Conservation (phyloP, 2,797 vertebrate genomes). For the Enteromius treurensis region DNA sequence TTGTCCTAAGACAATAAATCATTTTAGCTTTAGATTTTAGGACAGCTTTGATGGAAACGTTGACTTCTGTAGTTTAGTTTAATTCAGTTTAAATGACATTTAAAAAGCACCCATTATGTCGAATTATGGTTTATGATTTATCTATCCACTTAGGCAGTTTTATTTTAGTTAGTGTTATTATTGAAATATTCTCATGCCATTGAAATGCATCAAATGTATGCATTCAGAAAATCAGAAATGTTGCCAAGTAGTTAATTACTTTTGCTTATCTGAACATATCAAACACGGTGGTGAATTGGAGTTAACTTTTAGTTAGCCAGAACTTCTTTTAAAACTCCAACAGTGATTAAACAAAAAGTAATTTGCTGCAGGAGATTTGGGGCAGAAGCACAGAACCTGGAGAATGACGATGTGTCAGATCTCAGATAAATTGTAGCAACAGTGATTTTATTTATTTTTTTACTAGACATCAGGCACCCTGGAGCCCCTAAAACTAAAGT, state of each 20-base stretch:
- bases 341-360: not conserved
- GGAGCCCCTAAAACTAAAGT: not conserved
- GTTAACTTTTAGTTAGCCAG: not conserved
- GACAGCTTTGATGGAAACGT: no score
- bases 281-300: not conserved
- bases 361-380: slow-evolving; percentile 4
- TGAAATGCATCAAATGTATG: not conserved
- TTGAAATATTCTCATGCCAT: not conserved
- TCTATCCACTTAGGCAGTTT: no score
- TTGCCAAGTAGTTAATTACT: no score
- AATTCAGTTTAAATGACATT: not conserved
- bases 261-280: not conserved
- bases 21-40: no score
- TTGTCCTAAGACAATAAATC: no score
- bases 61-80: no score
- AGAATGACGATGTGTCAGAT: not conserved
- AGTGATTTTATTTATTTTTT: not conserved
- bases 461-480: slow-evolving; percentile 2
- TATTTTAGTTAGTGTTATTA: no score
- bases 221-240: not conserved
- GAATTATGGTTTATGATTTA: not conserved
- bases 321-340: not conserved
- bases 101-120: not conserved
- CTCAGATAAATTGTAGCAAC: slow-evolving; percentile 13
- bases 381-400: not conserved